These are phyloP conservation scores for Chaetodon auriga DNA, from an alignment of 2,113 vertebrate genomes.

Conservation along the genomic window DNA sequence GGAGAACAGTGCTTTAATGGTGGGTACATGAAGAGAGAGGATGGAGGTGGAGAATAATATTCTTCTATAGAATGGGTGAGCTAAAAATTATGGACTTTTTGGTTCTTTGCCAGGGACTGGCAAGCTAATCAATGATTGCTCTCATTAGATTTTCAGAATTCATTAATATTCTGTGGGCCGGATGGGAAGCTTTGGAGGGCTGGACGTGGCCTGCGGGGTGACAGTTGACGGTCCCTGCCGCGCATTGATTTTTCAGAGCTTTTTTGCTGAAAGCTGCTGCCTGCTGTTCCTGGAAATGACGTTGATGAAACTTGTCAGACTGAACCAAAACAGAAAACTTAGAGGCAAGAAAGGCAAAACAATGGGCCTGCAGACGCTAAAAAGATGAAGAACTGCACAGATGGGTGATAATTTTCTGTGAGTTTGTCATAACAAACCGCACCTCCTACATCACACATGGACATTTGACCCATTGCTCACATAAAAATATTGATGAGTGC, in stretches of 20 bases:
- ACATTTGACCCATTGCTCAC: background rate
- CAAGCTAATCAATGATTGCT: no score
- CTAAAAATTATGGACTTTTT: no score
- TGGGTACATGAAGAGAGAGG: no score
- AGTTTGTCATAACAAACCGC: background rate
- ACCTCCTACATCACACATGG: background rate
- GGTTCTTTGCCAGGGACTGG: no score
- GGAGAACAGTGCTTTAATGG: no score
- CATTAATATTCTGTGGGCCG: no score
- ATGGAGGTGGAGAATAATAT: no score
- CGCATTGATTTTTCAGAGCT: no score
- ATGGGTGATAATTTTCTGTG: background rate
- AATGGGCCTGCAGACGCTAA: background rate
- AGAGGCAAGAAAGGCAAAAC: background rate
- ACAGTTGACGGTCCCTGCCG: no score
- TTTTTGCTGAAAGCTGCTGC: background rate
- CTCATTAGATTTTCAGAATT: no score
- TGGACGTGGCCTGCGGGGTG: background rate
- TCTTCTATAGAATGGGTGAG: no score
- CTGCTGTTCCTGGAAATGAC: background rate
- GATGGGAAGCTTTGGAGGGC: no score
- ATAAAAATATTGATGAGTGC: background rate
- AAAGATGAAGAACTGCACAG: background rate
- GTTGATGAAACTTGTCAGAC: background rate
- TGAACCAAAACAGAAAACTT: background rate